phyloP scores from a whole-genome alignment of 2,888 invertebrate genomes.

The Plebejus anna region DNA sequence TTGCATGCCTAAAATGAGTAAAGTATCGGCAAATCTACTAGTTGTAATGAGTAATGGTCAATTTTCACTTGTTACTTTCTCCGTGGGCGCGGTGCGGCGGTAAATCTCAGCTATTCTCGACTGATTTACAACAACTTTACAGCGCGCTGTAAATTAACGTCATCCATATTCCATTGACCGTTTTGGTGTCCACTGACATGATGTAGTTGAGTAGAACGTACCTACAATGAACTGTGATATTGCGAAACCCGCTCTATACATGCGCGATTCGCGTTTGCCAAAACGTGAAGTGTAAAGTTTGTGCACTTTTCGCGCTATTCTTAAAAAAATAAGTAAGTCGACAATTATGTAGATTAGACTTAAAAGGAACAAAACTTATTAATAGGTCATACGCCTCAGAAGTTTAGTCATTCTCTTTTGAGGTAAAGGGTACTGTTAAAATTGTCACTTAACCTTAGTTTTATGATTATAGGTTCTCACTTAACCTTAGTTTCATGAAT shows the following conservation, averaged over 20 bases:
- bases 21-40: constrained; percentile 12
- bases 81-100: constrained; percentile 26
- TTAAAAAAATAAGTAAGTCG: not conserved
- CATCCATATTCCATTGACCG: not conserved
- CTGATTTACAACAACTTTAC: constrained; percentile 29
- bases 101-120: constrained; percentile 34
- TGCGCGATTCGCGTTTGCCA: too few relatives aligned
- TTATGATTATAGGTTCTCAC: too few relatives aligned
- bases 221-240: not conserved
- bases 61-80: constrained; percentile 36
- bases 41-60: constrained; percentile 31
- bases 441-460: too few relatives aligned
- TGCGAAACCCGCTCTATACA: not conserved
- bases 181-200: constrained; percentile 13
- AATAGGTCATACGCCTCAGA: too few relatives aligned
- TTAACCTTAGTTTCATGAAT: too few relatives aligned
- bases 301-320: too few relatives aligned
- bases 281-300: too few relatives aligned
- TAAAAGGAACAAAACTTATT: too few relatives aligned
- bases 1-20: not conserved
- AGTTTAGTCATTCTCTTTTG: too few relatives aligned
- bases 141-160: constrained; percentile 15
- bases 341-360: too few relatives aligned
- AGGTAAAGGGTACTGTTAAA: too few relatives aligned
- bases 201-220: not conserved